Conservation (phyloP, 2,797 vertebrate genomes). For the Spondyliosoma cantharus region DNA sequence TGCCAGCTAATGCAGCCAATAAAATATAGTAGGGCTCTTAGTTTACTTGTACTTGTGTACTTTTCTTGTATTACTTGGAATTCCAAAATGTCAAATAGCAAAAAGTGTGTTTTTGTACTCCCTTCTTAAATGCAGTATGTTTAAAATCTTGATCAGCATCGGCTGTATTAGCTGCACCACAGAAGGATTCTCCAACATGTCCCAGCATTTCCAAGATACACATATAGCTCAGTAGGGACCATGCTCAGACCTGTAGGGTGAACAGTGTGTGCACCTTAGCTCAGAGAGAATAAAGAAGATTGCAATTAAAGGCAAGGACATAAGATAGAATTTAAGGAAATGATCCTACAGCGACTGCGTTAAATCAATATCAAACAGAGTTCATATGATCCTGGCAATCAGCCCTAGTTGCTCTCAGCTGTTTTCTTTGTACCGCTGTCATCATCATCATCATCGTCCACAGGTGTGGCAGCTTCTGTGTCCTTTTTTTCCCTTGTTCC, state of each 20-base stretch:
- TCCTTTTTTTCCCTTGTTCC: background rate
- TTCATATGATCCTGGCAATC: constrained; percentile 11
- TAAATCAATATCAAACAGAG: background rate
- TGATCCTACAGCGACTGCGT: background rate
- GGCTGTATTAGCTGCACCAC: constrained; percentile 5
- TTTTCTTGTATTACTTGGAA: background rate
- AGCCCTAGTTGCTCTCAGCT: constrained; percentile 29
- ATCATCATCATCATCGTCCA: constrained; percentile 12
- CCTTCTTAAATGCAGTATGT: background rate
- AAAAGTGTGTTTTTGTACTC: background rate
- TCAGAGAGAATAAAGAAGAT: background rate
- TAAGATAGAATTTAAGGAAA: background rate
- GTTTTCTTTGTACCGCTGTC: constrained; percentile 8
- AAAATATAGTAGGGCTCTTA: background rate
- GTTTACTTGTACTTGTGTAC: background rate
- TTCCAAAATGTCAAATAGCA: background rate
- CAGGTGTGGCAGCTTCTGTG: constrained; percentile 51
- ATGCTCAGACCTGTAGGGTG: background rate
- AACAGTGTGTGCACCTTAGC: background rate
- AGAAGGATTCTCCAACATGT: background rate
- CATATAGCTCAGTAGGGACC: background rate
- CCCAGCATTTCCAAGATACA: background rate
- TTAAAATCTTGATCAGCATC: background rate
- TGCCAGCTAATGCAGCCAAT: background rate
- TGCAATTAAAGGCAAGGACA: background rate